Percentiles rank a stretch among this genome's conserved stretches.
Evolutionary conservation across 2,797 vertebrate genomes (phyloP).

Genomic region (Pangasius macronema): DNA sequence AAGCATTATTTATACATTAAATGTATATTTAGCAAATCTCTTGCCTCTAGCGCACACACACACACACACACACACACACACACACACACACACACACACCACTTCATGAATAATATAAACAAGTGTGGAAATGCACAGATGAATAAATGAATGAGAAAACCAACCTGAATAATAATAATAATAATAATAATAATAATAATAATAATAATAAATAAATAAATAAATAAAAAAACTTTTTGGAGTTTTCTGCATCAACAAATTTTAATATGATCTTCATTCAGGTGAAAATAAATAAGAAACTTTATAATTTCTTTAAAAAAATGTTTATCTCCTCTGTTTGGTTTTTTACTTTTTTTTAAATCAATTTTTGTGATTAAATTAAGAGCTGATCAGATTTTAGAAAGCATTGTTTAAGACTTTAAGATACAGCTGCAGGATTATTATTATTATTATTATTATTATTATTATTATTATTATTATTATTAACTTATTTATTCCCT

Average conservation of each 20-base stretch:
- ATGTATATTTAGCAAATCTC: constrained; percentile 7
- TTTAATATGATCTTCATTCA: not conserved
- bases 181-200: not conserved
- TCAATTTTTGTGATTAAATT: too few relatives aligned
- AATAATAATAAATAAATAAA: not conserved
- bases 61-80: not conserved
- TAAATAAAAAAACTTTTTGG: not conserved
- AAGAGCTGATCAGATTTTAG: too few relatives aligned
- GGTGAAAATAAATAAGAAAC: not conserved
- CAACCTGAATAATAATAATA: not conserved
- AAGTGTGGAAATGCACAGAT: not conserved
- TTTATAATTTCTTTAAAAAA: too few relatives aligned
- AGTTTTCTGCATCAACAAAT: not conserved
- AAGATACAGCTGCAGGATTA: not conserved
- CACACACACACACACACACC: not conserved
- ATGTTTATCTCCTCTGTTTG: too few relatives aligned
- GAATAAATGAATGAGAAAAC: not conserved
- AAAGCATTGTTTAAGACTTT: too few relatives aligned
- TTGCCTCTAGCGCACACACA: not conserved
- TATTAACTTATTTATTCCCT: not conserved
- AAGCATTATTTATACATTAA: not conserved
- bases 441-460: too few relatives aligned
- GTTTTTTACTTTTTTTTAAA: too few relatives aligned
- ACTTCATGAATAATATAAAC: constrained; percentile 5
- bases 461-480: not conserved